A percentile compares a stretch with the other conserved stretches of the same genome.
Conservation (phyloP, 1,140 invertebrate species). For the Formica exsecta region DNA sequence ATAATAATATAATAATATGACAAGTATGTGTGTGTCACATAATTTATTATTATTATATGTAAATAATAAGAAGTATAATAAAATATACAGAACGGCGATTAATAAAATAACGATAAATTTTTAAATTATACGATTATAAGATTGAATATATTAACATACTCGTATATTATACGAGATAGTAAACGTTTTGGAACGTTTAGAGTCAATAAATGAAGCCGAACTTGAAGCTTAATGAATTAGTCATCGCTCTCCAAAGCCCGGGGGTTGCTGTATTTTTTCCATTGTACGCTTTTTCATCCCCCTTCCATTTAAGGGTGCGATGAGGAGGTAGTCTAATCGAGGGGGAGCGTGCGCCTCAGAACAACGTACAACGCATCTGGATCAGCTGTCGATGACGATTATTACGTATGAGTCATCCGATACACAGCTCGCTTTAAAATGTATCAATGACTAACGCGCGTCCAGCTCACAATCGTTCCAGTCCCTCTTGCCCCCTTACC, state of each 20-base stretch:
- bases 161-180: background rate
- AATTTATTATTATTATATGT: background rate
- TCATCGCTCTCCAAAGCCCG: conserved; percentile 73
- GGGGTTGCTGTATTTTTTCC: conserved; percentile 72
- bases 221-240: conserved; percentile 76
- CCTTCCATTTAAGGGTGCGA: conserved; percentile 49
- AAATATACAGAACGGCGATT: background rate
- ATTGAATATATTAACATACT: background rate
- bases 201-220: conserved; percentile 61
- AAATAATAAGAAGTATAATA: background rate
- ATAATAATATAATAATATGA: background rate
- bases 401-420: conserved; percentile 78
- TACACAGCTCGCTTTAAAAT: conserved; percentile 77
- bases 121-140: background rate
- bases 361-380: conserved; percentile 74
- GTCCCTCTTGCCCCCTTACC: conserved; percentile 8
- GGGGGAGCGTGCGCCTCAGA: conserved; percentile 64
- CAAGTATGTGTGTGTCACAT: background rate
- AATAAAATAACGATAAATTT: background rate
- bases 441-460: conserved; percentile 81
- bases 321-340: conserved; percentile 56
- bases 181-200: conserved; percentile 26
- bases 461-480: conserved; percentile 61
- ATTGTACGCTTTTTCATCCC: conserved; percentile 73
- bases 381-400: conserved; percentile 82